Evolutionary conservation across 2,888 invertebrate species (phyloP).

Genomic region (Habroteleia sp.): DNA sequence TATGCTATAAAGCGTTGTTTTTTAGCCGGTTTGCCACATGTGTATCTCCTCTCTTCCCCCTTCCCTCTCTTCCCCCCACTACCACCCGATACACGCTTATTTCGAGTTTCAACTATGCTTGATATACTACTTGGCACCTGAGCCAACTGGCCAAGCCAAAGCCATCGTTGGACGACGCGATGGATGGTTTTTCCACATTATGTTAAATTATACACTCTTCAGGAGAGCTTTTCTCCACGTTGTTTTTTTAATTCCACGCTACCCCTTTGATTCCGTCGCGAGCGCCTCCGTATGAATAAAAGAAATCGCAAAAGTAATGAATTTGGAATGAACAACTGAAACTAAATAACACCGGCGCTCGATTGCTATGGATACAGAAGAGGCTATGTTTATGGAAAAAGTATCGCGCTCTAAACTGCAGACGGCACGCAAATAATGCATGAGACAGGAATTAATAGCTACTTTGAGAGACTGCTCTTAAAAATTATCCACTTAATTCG

Average conservation of each 20-base stretch:
- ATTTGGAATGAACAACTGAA: constrained; percentile 23
- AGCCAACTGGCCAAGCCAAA: constrained; percentile 56
- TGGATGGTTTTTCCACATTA: constrained; percentile 53
- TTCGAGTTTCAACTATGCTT: constrained; percentile 53
- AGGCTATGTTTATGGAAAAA: neutral
- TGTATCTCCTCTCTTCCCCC: constrained; percentile 5
- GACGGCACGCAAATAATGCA: too few relatives aligned
- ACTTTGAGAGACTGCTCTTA: too few relatives aligned
- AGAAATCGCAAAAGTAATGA: constrained; percentile 24
- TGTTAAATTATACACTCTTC: constrained; percentile 56
- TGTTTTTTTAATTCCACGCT: constrained; percentile 21
- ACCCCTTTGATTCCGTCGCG: constrained; percentile 16
- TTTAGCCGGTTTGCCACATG: constrained; percentile 22
- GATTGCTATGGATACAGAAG: constrained; percentile 1
- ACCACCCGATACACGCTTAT: too few relatives aligned
- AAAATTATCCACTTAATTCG: too few relatives aligned
- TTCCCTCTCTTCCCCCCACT: neutral
- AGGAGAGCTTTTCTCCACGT: constrained; percentile 16
- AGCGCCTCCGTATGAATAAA: constrained; percentile 21
- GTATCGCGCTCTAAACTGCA: constrained; percentile 4
- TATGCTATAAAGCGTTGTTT: constrained; percentile 15
- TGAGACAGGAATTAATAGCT: too few relatives aligned
- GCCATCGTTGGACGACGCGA: constrained; percentile 46
- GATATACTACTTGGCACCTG: constrained; percentile 57
- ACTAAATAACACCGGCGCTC: constrained; percentile 9